A percentile compares a stretch with the other conserved stretches of the same genome.
phyloP scores from a whole-genome alignment of 2,113 vertebrate genomes.

The Lathamus discolor region DNA sequence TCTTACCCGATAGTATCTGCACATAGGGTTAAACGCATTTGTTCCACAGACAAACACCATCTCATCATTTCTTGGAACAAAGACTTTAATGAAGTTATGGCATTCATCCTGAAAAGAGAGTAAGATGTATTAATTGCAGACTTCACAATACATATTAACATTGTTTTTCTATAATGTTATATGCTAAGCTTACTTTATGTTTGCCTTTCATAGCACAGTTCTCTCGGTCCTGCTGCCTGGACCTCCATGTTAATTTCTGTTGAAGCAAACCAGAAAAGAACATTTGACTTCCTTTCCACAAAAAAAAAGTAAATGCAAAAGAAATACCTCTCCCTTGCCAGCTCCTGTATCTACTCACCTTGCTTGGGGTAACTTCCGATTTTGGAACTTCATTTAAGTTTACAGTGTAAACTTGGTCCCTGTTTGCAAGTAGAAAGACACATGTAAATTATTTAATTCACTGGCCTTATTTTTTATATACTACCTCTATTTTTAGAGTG shows the following conservation, averaged over 20 bases:
- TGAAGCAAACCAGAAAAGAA: constrained; percentile 41
- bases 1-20: constrained; percentile 95
- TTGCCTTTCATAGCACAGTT: constrained; percentile 98
- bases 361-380: constrained; percentile 92
- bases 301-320: neutral
- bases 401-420: constrained; percentile 98
- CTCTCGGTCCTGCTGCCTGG: constrained; percentile 90
- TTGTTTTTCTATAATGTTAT: neutral
- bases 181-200: constrained; percentile 84
- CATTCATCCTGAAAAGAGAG: constrained; percentile 89
- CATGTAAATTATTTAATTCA: neutral
- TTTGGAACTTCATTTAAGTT: constrained; percentile 94
- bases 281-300: neutral
- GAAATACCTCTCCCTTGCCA: neutral
- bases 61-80: constrained; percentile 96
- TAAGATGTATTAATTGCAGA: neutral
- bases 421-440: constrained; percentile 70
- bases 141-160: neutral
- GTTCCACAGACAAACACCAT: constrained; percentile 98
- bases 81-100: constrained; percentile 99
- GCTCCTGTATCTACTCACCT: constrained; percentile 78
- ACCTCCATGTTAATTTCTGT: constrained; percentile 96
- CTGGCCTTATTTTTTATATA: neutral
- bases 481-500: constrained; percentile 49
- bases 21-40: constrained; percentile 98